Evolutionary conservation across 2,888 invertebrate genomes (phyloP).

Genomic region (Drosophila pseudotalamancana): DNA sequence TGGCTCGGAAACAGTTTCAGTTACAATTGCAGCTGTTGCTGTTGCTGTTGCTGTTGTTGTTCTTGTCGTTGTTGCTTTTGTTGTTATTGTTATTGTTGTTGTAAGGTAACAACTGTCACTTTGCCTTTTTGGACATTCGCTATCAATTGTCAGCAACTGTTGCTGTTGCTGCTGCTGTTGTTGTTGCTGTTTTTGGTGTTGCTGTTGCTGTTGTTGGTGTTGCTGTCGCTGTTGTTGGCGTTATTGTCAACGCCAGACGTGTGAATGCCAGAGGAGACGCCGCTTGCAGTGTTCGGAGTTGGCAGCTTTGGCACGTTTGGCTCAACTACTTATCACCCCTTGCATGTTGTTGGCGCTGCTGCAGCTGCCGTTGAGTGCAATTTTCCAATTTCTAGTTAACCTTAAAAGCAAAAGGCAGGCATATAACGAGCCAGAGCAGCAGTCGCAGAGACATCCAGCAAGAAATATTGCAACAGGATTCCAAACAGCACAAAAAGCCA

Average conservation of each 20-base stretch:
- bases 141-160: conserved; percentile 59
- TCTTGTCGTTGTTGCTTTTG: not conserved
- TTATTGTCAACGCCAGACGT: conserved; percentile 44
- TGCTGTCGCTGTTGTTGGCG: conserved; percentile 18
- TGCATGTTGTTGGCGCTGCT: conserved; percentile 6
- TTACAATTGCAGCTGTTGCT: conserved; percentile 24
- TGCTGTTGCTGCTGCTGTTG: conserved; percentile 9
- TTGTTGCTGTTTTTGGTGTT: conserved; percentile 18
- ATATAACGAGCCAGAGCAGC: conserved; percentile 45
- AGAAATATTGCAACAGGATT: conserved; percentile 68
- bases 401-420: conserved; percentile 54
- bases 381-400: conserved; percentile 75
- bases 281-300: conserved; percentile 29
- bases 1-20: conserved; percentile 29
- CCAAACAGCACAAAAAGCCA: conserved; percentile 27
- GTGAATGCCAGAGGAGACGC: conserved; percentile 48
- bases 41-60: conserved; percentile 3
- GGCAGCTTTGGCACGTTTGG: conserved; percentile 64
- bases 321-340: conserved; percentile 28
- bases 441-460: conserved; percentile 19
- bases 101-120: conserved; percentile 37
- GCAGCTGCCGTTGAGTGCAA: conserved; percentile 52
- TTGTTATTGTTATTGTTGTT: conserved; percentile 4
- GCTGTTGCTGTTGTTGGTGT: not conserved
- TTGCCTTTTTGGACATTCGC: conserved; percentile 56